phyloP scores from a whole-genome alignment of 2,797 vertebrate genomes.

The Catostomus latipinnis region DNA sequence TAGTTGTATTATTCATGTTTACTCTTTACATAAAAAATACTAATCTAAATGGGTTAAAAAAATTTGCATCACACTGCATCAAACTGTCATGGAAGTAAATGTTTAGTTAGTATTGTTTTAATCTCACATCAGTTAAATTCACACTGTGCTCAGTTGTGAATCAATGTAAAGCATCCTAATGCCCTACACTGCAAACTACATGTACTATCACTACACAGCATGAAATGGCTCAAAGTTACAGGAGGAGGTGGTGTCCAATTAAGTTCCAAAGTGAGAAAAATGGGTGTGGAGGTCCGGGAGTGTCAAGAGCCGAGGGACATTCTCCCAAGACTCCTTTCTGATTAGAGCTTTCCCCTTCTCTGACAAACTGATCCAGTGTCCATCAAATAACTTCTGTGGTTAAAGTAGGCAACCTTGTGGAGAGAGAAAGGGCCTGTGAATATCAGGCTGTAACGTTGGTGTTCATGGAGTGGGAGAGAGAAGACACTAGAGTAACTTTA shows the following conservation, averaged over 20 bases:
- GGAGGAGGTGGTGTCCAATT: slow-evolving; percentile 58
- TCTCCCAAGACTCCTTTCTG: slow-evolving; percentile 50
- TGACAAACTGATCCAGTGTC: slow-evolving; percentile 55
- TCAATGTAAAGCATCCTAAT: slow-evolving; percentile 38
- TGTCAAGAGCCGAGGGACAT: slow-evolving; percentile 56
- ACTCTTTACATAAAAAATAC: too few relatives aligned
- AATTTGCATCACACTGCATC: too few relatives aligned
- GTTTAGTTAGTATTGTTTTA: too few relatives aligned
- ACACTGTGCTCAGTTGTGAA: slow-evolving; percentile 17
- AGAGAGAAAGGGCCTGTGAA: slow-evolving; percentile 29
- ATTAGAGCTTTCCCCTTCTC: slow-evolving; percentile 44
- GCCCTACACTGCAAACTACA: slow-evolving; percentile 50
- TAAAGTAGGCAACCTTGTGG: slow-evolving; percentile 61
- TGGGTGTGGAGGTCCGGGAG: slow-evolving; percentile 51
- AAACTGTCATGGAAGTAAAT: too few relatives aligned
- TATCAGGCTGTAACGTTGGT: slow-evolving; percentile 8
- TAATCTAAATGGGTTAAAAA: too few relatives aligned
- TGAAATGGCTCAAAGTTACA: slow-evolving; percentile 37
- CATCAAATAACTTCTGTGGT: slow-evolving; percentile 66
- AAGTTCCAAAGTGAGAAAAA: slow-evolving; percentile 54
- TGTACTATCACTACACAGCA: slow-evolving; percentile 25
- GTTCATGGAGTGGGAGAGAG: too few relatives aligned
- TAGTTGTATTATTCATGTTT: too few relatives aligned
- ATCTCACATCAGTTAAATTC: background rate
- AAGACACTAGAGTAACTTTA: too few relatives aligned